Evolutionary conservation across 2,888 invertebrate genomes (phyloP).

Genomic region (Drosophila trichaetosa): DNA sequence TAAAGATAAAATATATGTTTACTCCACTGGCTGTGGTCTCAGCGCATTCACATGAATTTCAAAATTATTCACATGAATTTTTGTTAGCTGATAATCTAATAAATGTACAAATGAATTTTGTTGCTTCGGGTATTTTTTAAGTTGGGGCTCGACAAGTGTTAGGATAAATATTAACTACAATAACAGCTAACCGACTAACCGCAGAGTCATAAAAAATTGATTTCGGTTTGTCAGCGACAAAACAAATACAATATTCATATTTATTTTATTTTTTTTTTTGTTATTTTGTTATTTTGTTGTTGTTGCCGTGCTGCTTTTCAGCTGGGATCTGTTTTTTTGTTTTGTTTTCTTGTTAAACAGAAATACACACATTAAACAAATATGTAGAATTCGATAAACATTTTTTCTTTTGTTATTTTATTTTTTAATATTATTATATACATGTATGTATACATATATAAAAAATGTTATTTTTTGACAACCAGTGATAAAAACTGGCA

Average conservation of each 20-base stretch:
- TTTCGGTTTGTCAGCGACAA: conserved; percentile 47
- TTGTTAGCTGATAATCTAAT: conserved; percentile 29
- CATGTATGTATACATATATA: background rate
- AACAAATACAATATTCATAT: conserved; percentile 28
- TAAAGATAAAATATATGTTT: background rate
- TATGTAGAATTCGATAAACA: conserved; percentile 52
- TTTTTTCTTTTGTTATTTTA: conserved; percentile 32
- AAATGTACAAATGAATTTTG: conserved; percentile 9
- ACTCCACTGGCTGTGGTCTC: background rate
- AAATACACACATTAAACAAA: conserved; percentile 31
- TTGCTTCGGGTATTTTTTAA: conserved; percentile 1
- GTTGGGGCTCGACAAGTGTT: conserved; percentile 51
- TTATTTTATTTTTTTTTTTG: no score
- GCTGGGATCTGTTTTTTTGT: conserved; percentile 18
- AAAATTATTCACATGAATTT: conserved; percentile 19
- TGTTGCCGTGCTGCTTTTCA: conserved; percentile 16
- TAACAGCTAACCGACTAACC: conserved; percentile 58
- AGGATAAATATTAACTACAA: conserved; percentile 60
- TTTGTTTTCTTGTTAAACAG: conserved; percentile 10
- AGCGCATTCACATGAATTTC: conserved; percentile 10
- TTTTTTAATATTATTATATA: conserved; percentile 20
- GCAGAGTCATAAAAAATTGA: conserved; percentile 57
- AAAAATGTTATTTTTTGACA: conserved; percentile 24
- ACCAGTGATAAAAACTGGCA: conserved; percentile 40
- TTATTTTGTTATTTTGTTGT: background rate